Percentiles rank a stretch among this genome's conserved stretches.
phyloP scores from a whole-genome alignment of 2,888 invertebrate species.

The Prenolepis imparis region DNA sequence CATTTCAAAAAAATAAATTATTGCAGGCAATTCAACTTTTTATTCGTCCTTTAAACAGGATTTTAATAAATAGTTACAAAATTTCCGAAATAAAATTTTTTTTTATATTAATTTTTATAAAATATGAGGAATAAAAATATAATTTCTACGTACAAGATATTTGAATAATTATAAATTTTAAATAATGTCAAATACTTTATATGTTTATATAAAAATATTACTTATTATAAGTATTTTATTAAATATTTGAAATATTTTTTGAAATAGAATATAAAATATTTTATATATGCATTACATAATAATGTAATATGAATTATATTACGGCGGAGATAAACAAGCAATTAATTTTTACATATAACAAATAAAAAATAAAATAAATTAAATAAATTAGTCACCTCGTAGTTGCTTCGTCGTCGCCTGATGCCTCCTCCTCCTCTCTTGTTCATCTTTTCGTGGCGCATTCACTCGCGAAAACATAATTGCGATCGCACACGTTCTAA shows the following conservation, averaged over 20 bases:
- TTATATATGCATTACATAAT: background rate
- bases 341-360: background rate
- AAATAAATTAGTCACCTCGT: background rate
- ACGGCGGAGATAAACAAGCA: background rate
- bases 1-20: background rate
- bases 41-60: background rate
- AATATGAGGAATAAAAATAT: background rate
- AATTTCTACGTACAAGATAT: background rate
- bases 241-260: background rate
- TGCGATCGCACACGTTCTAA: background rate
- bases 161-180: background rate
- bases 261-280: constrained; percentile 1
- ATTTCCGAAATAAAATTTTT: background rate
- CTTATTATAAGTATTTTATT: background rate
- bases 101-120: background rate
- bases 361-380: background rate
- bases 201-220: background rate
- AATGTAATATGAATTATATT: background rate
- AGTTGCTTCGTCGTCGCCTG: background rate
- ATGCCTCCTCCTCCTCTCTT: background rate
- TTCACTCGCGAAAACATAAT: background rate
- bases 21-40: background rate
- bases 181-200: background rate
- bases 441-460: background rate
- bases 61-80: background rate